phyloP scores from a whole-genome alignment of 2,113 vertebrate species.

The Petrocephalus microphthalmus region DNA sequence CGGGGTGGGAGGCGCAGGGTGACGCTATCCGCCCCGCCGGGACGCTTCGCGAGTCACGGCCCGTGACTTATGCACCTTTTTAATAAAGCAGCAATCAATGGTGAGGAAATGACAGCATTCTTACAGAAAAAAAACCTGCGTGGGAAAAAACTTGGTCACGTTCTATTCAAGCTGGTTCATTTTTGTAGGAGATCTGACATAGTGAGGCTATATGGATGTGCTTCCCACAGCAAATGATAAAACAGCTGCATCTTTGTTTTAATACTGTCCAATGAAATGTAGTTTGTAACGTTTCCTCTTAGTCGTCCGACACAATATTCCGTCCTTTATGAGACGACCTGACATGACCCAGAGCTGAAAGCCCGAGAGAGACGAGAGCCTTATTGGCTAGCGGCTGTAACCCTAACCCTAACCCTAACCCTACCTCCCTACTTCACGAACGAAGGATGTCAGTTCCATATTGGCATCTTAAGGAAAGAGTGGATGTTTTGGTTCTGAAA shows the following conservation, averaged over 20 bases:
- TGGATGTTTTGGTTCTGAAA: conserved; percentile 20
- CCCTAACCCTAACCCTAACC: too few relatives aligned
- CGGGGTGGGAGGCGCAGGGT: neutral
- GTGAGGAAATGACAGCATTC: neutral
- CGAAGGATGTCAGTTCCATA: neutral
- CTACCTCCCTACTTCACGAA: neutral
- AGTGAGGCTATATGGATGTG: neutral
- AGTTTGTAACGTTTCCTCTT: neutral
- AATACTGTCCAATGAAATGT: neutral
- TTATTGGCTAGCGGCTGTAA: too few relatives aligned
- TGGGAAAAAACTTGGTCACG: neutral
- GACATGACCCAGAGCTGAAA: neutral
- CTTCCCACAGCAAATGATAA: neutral
- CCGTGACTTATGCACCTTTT: conserved; percentile 6
- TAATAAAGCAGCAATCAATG: neutral
- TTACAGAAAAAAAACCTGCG: neutral
- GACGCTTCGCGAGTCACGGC: neutral
- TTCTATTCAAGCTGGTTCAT: neutral
- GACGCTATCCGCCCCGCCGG: neutral
- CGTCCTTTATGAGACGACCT: neutral
- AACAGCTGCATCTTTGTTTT: neutral
- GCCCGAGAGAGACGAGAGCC: neutral
- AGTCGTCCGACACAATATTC: neutral
- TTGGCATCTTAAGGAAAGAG: neutral
- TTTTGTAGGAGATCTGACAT: neutral